Base-by-base conservation (phyloP, 2,797 vertebrate species). In the Echiichthys vipera region DNA sequence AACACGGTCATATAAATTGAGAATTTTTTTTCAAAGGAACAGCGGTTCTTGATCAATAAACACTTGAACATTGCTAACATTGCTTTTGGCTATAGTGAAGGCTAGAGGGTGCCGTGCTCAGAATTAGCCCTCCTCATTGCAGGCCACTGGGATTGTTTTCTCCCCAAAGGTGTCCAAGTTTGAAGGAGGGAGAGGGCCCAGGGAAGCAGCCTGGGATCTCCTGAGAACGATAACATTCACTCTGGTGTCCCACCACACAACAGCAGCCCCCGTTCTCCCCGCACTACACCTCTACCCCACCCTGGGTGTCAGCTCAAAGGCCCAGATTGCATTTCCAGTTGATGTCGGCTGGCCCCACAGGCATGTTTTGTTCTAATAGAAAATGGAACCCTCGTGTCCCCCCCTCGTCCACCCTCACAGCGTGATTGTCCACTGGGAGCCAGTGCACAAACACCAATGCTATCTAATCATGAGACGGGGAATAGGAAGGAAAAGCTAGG, bases 241-340 rank as follows among this genome's bases (percentile, higher is more conserved):
- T 82, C 51, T 65, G 59, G 70, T 75, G 63, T 84, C 76, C 81
- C 73, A 62, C 59, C 68, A 76, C 81, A 86, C 83, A 84, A 79
- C 81, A 77, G 73, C 59, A 11, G 39, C 66, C 54, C 56, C 73
- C 55, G 55, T 32, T 72, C 74, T 55, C 69, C 22, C 71, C 27
- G 9, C 80, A 65, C 67, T 65, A 79, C 75, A 85, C 76, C 75
- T 80, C 71, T 74, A 73, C 71, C 85, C 80, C 88, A 81, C 86
- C 80, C 77, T 76, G 87, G 73, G 87, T 89, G 86, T 91, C 84
- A 88, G 78, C 87, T 90, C 84, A 84, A 85, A 89, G 78, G 86
- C 86, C 85, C 87, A 91, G 88, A 92, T 89, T 92, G 86, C 84
- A 89, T 93, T 93, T 92, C 83, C 88, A 90, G 87, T 91, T 89